Evolutionary conservation across 2,888 invertebrate genomes (phyloP), one percentile per base, ranked within the genome.

Genomic region (Eupeodes luniger): DNA sequence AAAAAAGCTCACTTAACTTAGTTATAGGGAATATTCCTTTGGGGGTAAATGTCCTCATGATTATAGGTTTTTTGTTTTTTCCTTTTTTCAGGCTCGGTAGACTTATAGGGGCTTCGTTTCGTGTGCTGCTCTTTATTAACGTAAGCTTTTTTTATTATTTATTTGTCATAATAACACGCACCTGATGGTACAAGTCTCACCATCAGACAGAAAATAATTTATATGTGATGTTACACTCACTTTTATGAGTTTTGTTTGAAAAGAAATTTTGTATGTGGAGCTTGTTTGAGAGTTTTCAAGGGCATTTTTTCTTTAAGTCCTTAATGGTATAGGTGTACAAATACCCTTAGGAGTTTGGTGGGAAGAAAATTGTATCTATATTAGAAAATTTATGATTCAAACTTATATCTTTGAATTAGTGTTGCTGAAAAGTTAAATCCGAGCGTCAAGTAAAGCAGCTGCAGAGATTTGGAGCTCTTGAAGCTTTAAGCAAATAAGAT

Each of bases 121-220:
- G 59, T 59, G 59, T 59, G 59, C 34, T 59, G 57, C 34, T 59
- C 34, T 1, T 5, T 59, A 59, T 36, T 59, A 59, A 59, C 34
- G 12, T 9, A 12, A 27, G 51, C 11, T 59, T 34, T 57, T 57
- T 57, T 0, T 34, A 14, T 27, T 27, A 27, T 59, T 34, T 59
- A 36, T 59, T 34, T 59, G 44, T 62, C 44, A 10, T 62, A 40
- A 40, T 40, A n/a, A 62, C 62, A 62, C 62, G 62, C 40, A 62
- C 44, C 62, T 62, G 62, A 62, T 40, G 62, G 62, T 62, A 34
- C 44, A 62, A 62, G 40, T 62, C 7, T 16, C 44, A 62, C 40
- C 7, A 62, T n/a, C 7, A 62, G 62, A n/a, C 62, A 40, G 27
- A 40, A 40, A 40, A 40, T 40, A 40, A 40, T 40, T 5, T 40